phyloP scores from a whole-genome alignment of 2,797 vertebrate genomes.

The Rhynchonycteris naso region DNA sequence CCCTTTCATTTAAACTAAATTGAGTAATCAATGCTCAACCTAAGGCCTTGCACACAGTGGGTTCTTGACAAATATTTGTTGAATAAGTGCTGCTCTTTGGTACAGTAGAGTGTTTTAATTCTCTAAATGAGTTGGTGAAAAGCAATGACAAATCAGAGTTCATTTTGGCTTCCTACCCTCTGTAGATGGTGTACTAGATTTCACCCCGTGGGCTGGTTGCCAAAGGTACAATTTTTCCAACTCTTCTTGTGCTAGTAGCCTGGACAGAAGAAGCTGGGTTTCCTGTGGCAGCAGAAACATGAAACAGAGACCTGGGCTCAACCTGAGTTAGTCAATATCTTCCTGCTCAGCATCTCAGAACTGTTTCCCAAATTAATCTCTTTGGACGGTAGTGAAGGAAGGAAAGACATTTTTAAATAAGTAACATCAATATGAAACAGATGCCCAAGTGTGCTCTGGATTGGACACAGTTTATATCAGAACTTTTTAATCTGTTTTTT shows the following conservation, averaged over 20 bases:
- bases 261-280: background rate
- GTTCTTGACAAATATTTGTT: conserved; percentile 59
- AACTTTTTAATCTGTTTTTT: background rate
- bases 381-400: conserved; percentile 34
- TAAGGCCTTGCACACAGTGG: conserved; percentile 19
- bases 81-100: conserved; percentile 18
- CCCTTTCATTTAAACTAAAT: conserved; percentile 58
- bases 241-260: background rate
- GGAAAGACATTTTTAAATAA: conserved; percentile 9
- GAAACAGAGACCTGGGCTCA: background rate
- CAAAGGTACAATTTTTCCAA: conserved; percentile 53
- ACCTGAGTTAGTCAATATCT: conserved; percentile 37
- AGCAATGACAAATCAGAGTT: conserved; percentile 53
- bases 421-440: conserved; percentile 5
- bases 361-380: conserved; percentile 48
- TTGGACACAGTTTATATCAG: background rate
- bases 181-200: conserved; percentile 59
- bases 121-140: conserved; percentile 17
- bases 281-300: conserved; percentile 39
- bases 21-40: conserved; percentile 28
- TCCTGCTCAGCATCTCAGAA: conserved; percentile 45
- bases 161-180: conserved; percentile 43
- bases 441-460: background rate
- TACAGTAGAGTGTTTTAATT: background rate
- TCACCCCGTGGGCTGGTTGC: conserved; percentile 37